A percentile compares a stretch with the other conserved stretches of the same genome.
These are phyloP conservation scores for Galerucella nymphaeae DNA, from an alignment of 2,888 invertebrate species.

Conservation along the genomic window DNA sequence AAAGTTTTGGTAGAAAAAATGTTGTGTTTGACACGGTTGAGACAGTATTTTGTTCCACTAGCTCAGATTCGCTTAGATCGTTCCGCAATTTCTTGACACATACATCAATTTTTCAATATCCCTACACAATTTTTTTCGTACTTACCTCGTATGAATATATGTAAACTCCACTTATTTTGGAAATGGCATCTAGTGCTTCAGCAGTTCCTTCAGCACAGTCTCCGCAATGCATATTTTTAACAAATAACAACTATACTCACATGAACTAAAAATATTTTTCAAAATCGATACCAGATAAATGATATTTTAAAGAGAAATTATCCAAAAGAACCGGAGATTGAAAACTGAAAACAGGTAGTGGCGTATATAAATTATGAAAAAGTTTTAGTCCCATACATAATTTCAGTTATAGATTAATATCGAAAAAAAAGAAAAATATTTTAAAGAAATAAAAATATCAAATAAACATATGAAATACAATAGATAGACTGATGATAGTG, in stretches of 20 bases:
- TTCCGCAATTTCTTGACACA: too few relatives aligned
- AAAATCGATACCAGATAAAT: neutral
- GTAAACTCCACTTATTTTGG: conserved; percentile 55
- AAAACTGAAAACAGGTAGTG: conserved; percentile 6
- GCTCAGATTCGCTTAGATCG: too few relatives aligned
- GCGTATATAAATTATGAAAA: neutral
- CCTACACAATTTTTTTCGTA: neutral
- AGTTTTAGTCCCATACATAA: neutral
- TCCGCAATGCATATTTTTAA: conserved; percentile 56
- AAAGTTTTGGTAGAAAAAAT: too few relatives aligned
- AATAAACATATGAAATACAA: too few relatives aligned
- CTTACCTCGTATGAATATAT: conserved; percentile 60
- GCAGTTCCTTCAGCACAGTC: conserved; percentile 57
- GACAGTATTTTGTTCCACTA: too few relatives aligned
- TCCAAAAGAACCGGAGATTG: neutral
- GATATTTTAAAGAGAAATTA: neutral
- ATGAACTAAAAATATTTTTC: neutral
- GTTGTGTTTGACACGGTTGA: too few relatives aligned
- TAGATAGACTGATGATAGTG: too few relatives aligned
- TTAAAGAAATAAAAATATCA: neutral
- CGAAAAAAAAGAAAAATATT: neutral
- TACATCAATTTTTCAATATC: too few relatives aligned
- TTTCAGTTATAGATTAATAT: neutral
- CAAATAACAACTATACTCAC: neutral
- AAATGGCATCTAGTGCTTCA: conserved; percentile 56